Percentiles rank a stretch among this genome's conserved stretches.
Conservation (phyloP, 2,888 invertebrate species). For the Nycteola revayana region DNA sequence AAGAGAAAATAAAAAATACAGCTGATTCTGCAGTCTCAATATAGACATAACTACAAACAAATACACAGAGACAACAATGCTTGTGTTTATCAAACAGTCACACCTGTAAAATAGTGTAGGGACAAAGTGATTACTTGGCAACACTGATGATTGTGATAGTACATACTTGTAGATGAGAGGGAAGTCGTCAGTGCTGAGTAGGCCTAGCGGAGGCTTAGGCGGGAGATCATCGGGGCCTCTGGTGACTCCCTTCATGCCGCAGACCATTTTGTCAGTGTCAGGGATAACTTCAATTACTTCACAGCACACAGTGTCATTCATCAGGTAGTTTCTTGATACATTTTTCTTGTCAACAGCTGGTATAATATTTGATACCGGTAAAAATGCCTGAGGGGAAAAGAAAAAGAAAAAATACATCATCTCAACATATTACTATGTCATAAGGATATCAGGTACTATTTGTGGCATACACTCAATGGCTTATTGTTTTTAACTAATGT, state of each 20-base stretch:
- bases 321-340: conserved; percentile 88
- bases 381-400: conserved; percentile 78
- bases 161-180: conserved; percentile 93
- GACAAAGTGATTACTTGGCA: conserved; percentile 46
- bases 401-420: too few relatives aligned
- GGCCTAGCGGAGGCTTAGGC: conserved; percentile 89
- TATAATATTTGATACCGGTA: conserved; percentile 87
- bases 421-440: too few relatives aligned
- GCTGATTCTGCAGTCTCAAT: conserved; percentile 54
- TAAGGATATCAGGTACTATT: too few relatives aligned
- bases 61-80: conserved; percentile 53
- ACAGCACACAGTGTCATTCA: conserved; percentile 93
- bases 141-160: conserved; percentile 27
- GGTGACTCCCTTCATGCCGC: conserved; percentile 92
- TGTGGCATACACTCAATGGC: too few relatives aligned
- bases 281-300: conserved; percentile 93
- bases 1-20: conserved; percentile 46
- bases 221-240: conserved; percentile 86
- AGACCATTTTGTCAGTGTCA: conserved; percentile 92
- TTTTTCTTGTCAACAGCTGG: conserved; percentile 91
- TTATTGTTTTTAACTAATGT: too few relatives aligned
- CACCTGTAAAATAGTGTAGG: conserved; percentile 61
- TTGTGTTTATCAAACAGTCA: conserved; percentile 44
- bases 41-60: conserved; percentile 57
- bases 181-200: conserved; percentile 91